Percentiles rank a stretch among this genome's conserved stretches.
These are phyloP conservation scores for Candidula unifasciata DNA, from an alignment of 2,888 invertebrate genomes.

Conservation along the genomic window DNA sequence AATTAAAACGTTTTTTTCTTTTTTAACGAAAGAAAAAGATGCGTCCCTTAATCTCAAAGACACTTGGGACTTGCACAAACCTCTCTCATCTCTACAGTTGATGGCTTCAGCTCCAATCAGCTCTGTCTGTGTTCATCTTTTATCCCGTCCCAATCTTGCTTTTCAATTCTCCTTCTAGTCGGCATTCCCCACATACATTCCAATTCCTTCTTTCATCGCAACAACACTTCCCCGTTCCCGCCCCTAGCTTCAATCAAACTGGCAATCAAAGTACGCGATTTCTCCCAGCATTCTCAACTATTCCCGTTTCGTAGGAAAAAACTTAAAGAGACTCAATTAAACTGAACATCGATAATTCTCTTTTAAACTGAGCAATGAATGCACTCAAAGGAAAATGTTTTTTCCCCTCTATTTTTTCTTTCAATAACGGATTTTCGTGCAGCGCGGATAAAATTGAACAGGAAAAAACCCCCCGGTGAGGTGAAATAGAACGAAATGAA, in stretches of 20 bases:
- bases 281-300: neutral
- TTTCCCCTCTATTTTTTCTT: neutral
- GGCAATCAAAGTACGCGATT: slow-evolving; percentile 6
- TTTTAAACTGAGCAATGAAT: slow-evolving; percentile 3
- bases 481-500: too few relatives aligned
- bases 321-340: slow-evolving; percentile 25
- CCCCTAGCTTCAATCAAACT: neutral
- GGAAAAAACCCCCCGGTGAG: too few relatives aligned
- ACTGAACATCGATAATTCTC: slow-evolving; percentile 9
- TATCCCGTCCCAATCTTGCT: neutral
- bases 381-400: neutral
- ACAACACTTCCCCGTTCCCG: too few relatives aligned
- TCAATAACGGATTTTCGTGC: neutral
- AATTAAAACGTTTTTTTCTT: too few relatives aligned
- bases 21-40: too few relatives aligned
- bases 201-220: too few relatives aligned
- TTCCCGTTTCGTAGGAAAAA: neutral
- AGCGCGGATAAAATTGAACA: neutral
- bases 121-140: neutral
- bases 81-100: too few relatives aligned
- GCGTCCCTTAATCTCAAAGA: too few relatives aligned
- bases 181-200: too few relatives aligned
- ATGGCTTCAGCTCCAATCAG: too few relatives aligned
- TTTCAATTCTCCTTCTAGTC: neutral
- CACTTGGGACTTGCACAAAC: too few relatives aligned